Evolutionary conservation across 2,113 vertebrate genomes (phyloP), one percentile per base, ranked within the genome.

Genomic region (Vombatus ursinus): DNA sequence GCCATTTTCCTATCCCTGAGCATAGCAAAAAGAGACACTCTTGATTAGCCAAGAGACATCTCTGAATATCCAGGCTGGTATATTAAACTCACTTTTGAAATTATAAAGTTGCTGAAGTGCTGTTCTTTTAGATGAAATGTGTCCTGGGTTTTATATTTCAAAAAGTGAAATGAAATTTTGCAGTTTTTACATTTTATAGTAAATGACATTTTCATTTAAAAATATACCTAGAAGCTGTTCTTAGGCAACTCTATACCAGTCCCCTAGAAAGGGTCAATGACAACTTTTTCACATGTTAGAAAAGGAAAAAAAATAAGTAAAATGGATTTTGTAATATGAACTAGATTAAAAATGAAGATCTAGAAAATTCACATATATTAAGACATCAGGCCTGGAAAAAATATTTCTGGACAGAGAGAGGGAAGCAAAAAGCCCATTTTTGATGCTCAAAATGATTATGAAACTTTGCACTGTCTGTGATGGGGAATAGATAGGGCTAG

Each of bases 41-140:
- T 96, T 96, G 93, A 96, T 94, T 95, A 97, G 90, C 50, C 94
- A 96, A 96, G 93, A 95, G 94, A 94, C 53, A 92, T 25, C 89
- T 84, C 8, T 84, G 90, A 77, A 95, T 52, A 92, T 5, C 50
- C 50, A 52, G 31, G 91, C 91, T 92, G n/a, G 2, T 91, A 51
- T 51, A 96, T 95, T 91, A 95, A 90, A 95, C 93, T 95, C 50
- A 91, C 52, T 44, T 68, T 51, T 95, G 91, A 44, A 95, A 93
- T 61, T 93, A 91, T 91, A 54, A 93, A 97, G 96, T 95, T 91
- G 91, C 61, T 50, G 37, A 52, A 95, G 91, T 52, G 31, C 25
- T 95, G 52, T 25, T 51, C 61, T 97, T 97, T 26, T 10, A 50
- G 52, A 93, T 94, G 52, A 95, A 97, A 54, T 94, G 0, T 96